Conservation (phyloP, 2,113 vertebrate species). For the Spheniscus mendiculus region DNA sequence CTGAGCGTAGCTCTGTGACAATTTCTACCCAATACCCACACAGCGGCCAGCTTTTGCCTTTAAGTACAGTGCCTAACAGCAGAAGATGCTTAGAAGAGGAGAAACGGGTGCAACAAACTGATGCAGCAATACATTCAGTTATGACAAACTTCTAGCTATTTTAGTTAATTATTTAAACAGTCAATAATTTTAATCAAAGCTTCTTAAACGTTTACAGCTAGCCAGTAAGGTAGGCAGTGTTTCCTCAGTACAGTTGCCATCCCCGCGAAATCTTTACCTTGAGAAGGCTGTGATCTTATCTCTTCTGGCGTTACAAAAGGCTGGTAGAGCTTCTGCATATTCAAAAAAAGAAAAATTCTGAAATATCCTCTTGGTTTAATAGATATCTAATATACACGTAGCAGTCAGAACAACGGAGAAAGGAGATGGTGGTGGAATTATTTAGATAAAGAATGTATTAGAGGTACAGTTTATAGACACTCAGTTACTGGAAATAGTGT, state of each 20-base stretch:
- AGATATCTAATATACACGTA: not conserved
- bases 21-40: not conserved
- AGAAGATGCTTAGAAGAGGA: not conserved
- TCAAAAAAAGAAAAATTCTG: not conserved
- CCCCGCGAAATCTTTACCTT: conserved; percentile 72
- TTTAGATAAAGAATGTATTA: not conserved
- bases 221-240: not conserved
- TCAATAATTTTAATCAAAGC: not conserved
- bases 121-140: not conserved
- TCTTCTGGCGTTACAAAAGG: conserved; percentile 72
- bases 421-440: not conserved
- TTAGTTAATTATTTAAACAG: not conserved
- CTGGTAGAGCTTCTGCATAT: conserved; percentile 78
- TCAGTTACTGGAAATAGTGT: not conserved
- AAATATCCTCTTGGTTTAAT: not conserved
- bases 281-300: conserved; percentile 68
- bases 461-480: not conserved
- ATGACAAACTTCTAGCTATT: not conserved
- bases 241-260: not conserved
- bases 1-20: not conserved
- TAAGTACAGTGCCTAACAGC: not conserved
- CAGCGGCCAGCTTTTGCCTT: not conserved
- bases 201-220: not conserved
- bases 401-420: conserved; percentile 8
- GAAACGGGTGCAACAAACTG: not conserved